Base-by-base conservation (phyloP, 2,113 vertebrate species). In the Sorex fumeus region DNA sequence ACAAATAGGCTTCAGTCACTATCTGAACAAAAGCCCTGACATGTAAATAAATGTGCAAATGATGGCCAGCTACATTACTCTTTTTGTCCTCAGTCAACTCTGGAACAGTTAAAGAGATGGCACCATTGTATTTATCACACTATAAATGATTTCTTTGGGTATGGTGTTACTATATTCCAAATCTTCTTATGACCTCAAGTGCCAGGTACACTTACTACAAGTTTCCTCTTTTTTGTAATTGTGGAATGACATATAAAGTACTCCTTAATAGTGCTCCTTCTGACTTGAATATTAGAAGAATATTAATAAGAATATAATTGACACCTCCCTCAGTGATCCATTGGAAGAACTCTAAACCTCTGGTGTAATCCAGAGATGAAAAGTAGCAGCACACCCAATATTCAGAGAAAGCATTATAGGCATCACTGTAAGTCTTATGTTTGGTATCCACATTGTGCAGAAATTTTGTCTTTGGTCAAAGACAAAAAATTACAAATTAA, bases 1-100 rank as follows among this genome's bases (percentile, higher is more conserved):
- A 94, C 96, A 97, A 96, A 96, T 87, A 90, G 94, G 88, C 93
- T 94, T 91, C 90, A 96, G 96, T 96, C 93, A 95, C 88, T 83
- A 28, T 74, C 83, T 8, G 93, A 96, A 96, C 83, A 94, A 96
- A 96, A 87, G 93, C 83, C 69, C 53, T 93, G 95, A 94, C 85
- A 45, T 92, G 85, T 94, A 93, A 95, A 94, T 93, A 96, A 96
- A 91, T 91, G 93, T 93, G 92, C 45, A 0, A 92, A 92, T 94
- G 83, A 90, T 90, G 47, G 67, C 72, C 0, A 0, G 45, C 84
- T 86, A 80, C 96, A 87, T 96, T 91, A 88, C n/a, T 40, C 53
- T 43, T 70, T 92, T 88, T 92, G 86, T 96, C 53, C 88, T 66
- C 40, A 40, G 30, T 13, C 50, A 28, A 40, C 78, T 90, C 40